Conservation (phyloP, 2,113 vertebrate genomes). For the Atherinomorus stipes region DNA sequence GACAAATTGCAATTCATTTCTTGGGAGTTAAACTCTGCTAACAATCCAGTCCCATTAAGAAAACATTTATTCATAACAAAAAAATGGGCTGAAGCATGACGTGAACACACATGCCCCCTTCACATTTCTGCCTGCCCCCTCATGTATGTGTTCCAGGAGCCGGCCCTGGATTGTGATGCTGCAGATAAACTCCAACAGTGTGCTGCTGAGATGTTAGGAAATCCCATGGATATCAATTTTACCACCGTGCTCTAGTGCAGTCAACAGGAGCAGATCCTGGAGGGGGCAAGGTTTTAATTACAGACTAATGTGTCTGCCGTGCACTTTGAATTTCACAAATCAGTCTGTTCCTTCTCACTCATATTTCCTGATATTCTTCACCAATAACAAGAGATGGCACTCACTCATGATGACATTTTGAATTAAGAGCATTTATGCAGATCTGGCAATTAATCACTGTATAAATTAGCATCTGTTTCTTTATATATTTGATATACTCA, state of each 20-base stretch:
- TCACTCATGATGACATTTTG: conserved; percentile 6
- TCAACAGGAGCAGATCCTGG: conserved; percentile 30
- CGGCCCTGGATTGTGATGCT: conserved; percentile 40
- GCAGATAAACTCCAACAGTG: conserved; percentile 17
- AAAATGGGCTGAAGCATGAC: too few species aligned
- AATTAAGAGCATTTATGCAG: conserved; percentile 30
- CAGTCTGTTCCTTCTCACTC: not conserved
- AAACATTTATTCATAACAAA: too few species aligned
- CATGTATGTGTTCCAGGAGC: too few species aligned
- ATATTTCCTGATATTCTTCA: conserved; percentile 11
- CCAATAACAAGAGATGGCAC: conserved; percentile 3
- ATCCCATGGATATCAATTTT: conserved; percentile 27
- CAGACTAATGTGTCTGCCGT: not conserved
- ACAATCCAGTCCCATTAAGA: too few species aligned
- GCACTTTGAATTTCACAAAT: not conserved
- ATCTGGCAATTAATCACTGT: conserved; percentile 1
- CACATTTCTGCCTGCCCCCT: too few species aligned
- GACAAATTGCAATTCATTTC: too few species aligned
- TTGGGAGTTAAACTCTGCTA: too few species aligned
- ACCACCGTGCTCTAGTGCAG: not conserved
- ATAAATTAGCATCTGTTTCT: conserved; percentile 11
- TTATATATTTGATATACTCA: not conserved
- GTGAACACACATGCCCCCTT: too few species aligned
- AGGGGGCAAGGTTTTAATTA: conserved; percentile 1
- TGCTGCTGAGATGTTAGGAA: conserved; percentile 29